Base-by-base conservation (phyloP, 1,140 invertebrate species). In the Phymastichus coffea region DNA sequence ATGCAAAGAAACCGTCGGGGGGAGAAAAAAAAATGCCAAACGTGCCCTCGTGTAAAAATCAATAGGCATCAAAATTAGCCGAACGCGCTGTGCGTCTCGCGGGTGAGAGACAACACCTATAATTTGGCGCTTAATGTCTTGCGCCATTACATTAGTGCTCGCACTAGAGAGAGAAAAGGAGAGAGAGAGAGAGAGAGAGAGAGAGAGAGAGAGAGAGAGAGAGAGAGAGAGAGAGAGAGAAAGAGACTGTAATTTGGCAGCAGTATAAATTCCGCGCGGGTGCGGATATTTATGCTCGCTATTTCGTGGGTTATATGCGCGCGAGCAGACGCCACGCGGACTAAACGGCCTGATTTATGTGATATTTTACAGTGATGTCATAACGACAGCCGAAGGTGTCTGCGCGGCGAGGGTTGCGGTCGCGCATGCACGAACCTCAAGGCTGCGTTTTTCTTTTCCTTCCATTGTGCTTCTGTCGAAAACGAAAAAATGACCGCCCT, bases 51-150 rank as follows among this genome's bases (percentile, higher is more conserved):
- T n/a, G n/a, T 69, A 68, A 78, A 76, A 77, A 78, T 77, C 76
- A 78, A 78, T 78, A 78, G 76, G 69, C 72, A 72, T 74, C 75
- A 77, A 77, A 77, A 77, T 76, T 75, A 76, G n/a, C n/a, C n/a
- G n/a, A n/a, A n/a, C n/a, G 68, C 71, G 69, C 72, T 67, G 67
- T n/a, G n/a, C n/a, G n/a, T n/a, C 72, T 63, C 67, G n/a, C n/a
- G n/a, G n/a, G n/a, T n/a, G n/a, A n/a, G n/a, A n/a, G n/a, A n/a
- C 68, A 68, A 73, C 69, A 69, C 67, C 66, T 68, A 70, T 74
- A 74, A 75, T 74, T 70, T 71, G 17, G 58, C 23, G 17, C 23
- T n/a, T n/a, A n/a, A n/a, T n/a, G n/a, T n/a, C n/a, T n/a, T n/a
- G n/a, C n/a, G n/a, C n/a, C 70, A 73, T 77, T 75, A 76, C 69